A percentile compares a stretch with the other conserved stretches of the same genome.
Evolutionary conservation across 1,140 invertebrate genomes (phyloP).

Genomic region (Cardiocondyla obscurior): DNA sequence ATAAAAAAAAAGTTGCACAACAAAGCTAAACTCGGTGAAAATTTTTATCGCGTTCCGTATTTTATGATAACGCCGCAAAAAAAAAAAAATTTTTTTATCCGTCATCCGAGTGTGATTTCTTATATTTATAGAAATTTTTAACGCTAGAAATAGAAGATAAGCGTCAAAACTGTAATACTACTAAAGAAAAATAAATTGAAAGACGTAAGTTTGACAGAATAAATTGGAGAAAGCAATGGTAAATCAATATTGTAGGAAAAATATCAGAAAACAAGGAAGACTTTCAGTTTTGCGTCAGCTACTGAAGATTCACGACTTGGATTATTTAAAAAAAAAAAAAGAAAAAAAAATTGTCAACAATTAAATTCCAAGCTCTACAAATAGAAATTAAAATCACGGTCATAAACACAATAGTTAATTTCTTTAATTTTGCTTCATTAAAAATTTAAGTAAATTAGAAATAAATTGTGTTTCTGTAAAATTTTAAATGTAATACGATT

Average conservation of each 20-base stretch:
- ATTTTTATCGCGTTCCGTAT: neutral
- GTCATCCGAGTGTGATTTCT: neutral
- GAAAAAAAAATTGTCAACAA: neutral
- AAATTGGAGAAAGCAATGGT: conserved; percentile 12
- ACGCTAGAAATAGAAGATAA: neutral
- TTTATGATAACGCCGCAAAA: neutral
- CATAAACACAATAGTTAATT: neutral
- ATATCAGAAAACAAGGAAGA: neutral
- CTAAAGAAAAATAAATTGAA: conserved; percentile 5
- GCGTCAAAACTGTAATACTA: conserved; percentile 5
- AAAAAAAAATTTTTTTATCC: neutral
- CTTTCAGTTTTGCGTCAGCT: neutral
- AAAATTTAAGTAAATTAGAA: neutral
- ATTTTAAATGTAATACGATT: neutral
- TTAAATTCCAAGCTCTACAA: neutral
- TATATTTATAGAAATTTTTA: neutral
- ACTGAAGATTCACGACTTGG: neutral
- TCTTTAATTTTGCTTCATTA: neutral
- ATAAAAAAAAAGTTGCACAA: conserved; percentile 27
- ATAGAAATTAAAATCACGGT: neutral
- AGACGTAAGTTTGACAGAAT: conserved; percentile 19
- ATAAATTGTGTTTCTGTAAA: neutral
- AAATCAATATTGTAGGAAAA: conserved; percentile 14
- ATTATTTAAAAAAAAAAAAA: no score
- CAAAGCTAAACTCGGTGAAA: neutral